These are phyloP conservation scores for Odontocolon sp. DNA, from an alignment of 2,888 invertebrate genomes.

Conservation along the genomic window DNA sequence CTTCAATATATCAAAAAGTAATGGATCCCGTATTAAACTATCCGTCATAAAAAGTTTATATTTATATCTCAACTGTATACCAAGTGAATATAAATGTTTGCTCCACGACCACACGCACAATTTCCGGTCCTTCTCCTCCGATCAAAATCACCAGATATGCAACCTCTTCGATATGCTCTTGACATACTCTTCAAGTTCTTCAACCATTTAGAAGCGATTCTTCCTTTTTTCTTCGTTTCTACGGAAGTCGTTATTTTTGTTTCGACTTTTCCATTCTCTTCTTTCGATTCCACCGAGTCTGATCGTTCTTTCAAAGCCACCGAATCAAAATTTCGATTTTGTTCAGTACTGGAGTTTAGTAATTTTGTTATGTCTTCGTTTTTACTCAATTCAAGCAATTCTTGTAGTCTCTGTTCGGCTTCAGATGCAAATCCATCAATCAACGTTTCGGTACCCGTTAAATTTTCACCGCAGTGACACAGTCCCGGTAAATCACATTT, in stretches of 20 bases:
- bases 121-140: not conserved
- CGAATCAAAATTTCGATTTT: not conserved
- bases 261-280: not conserved
- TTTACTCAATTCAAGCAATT: conserved; percentile 41
- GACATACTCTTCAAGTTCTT: conserved; percentile 12
- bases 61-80: conserved; percentile 12
- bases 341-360: not conserved
- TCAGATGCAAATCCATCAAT: conserved; percentile 1
- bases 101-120: not conserved
- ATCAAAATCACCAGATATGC: conserved; percentile 25
- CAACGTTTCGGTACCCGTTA: not conserved
- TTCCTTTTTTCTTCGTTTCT: not conserved
- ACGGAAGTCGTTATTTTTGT: no score
- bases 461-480: conserved; percentile 35
- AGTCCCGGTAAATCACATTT: not conserved
- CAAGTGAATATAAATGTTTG: conserved; percentile 34
- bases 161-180: conserved; percentile 38
- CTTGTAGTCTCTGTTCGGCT: conserved; percentile 25
- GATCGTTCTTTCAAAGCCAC: not conserved
- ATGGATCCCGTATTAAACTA: no score
- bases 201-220: not conserved
- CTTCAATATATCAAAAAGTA: no score
- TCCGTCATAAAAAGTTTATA: not conserved
- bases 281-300: not conserved
- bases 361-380: not conserved